A percentile compares a stretch with the other conserved stretches of the same genome.
phyloP scores from a whole-genome alignment of 1,140 invertebrate genomes.

The Dendrolimus punctatus region DNA sequence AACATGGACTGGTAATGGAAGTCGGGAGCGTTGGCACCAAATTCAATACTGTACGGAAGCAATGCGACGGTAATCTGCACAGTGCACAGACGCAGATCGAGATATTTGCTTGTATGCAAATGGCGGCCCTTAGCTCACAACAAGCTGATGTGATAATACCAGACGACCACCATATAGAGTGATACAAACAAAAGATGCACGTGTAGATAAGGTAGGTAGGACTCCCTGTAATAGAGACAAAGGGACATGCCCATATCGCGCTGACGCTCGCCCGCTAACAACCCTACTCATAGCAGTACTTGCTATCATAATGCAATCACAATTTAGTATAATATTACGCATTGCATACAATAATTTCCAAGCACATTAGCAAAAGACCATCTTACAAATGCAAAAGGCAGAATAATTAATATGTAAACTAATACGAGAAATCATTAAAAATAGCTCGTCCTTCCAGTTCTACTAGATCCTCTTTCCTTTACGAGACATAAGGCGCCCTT shows the following conservation, averaged over 20 bases:
- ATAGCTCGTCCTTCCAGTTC: conserved; percentile 41
- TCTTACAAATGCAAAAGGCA: conserved; percentile 21
- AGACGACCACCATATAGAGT: conserved; percentile 54
- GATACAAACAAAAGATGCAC: conserved; percentile 53
- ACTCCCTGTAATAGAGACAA: conserved; percentile 52
- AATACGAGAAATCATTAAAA: conserved; percentile 29
- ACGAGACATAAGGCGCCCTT: conserved; percentile 8
- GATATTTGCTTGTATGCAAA: conserved; percentile 68
- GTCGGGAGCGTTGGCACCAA: conserved; percentile 41
- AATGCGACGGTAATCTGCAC: conserved; percentile 43
- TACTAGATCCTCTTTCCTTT: conserved; percentile 33
- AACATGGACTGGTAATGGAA: conserved; percentile 44
- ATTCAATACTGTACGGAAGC: conserved; percentile 61
- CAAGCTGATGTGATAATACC: conserved; percentile 64
- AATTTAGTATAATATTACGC: conserved; percentile 13
- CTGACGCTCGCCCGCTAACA: conserved; percentile 11
- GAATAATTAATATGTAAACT: conserved; percentile 38
- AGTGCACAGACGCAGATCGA: conserved; percentile 44
- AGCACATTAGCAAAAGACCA: background rate
- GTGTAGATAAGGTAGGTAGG: conserved; percentile 49
- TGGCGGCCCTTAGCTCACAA: conserved; percentile 53
- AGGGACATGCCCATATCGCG: conserved; percentile 38
- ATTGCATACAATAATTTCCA: conserved; percentile 18
- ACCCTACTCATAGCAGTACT: conserved; percentile 23
- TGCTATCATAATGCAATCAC: conserved; percentile 29